These are phyloP conservation scores for Tamandua tetradactyla DNA, from an alignment of 2,797 vertebrate genomes.

Conservation along the genomic window DNA sequence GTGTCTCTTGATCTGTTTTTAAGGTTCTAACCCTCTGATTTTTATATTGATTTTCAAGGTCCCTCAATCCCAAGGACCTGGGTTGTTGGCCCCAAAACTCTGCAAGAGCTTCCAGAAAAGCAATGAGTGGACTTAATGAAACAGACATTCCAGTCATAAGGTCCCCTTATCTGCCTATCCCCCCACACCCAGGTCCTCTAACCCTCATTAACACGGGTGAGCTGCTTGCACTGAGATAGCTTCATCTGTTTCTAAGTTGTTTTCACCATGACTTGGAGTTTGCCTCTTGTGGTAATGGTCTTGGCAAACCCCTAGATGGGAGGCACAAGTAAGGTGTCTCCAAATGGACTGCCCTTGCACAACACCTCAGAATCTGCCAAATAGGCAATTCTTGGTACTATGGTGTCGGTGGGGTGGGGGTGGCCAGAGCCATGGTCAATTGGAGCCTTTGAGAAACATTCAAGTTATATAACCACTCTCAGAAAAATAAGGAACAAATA, in stretches of 20 bases:
- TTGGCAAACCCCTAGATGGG: not conserved
- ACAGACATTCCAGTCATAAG: fast-evolving
- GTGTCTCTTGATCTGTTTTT: not conserved
- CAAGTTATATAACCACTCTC: slow-evolving; percentile 75
- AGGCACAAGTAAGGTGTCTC: not conserved
- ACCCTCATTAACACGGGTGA: too few relatives aligned
- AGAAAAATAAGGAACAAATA: slow-evolving; percentile 79
- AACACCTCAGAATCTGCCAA: not conserved
- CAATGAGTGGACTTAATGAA: fast-evolving
- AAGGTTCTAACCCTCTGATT: not conserved
- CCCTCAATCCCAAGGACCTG: not conserved
- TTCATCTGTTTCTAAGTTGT: not conserved
- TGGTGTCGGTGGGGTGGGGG: not conserved
- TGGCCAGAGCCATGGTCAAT: slow-evolving; percentile 43
- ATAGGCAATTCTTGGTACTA: not conserved
- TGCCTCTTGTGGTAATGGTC: not conserved
- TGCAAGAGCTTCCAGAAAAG: too few relatives aligned
- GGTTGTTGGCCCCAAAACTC: fast-evolving
- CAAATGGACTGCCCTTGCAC: not conserved
- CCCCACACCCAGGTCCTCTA: not conserved
- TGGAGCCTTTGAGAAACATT: slow-evolving; percentile 79
- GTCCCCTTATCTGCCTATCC: fast-evolving
- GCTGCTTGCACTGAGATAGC: fast-evolving
- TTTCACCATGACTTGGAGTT: not conserved
- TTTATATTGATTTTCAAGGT: not conserved